Evolutionary conservation across 2,113 vertebrate genomes (phyloP), one percentile per base, ranked within the genome.

Genomic region (Lycaon pictus): DNA sequence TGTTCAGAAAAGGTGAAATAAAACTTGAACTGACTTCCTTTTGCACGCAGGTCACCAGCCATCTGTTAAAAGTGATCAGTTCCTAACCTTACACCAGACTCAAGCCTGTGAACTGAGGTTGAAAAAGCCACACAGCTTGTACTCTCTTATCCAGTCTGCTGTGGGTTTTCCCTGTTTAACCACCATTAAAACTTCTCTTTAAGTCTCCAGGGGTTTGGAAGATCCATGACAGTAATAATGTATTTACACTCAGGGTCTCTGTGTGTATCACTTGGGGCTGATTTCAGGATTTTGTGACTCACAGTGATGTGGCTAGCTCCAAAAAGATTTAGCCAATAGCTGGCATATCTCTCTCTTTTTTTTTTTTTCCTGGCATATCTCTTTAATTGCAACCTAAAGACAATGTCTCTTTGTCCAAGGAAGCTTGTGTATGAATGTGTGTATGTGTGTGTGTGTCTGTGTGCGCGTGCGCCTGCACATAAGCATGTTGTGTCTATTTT

Each of bases 61-160:
- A 98, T 89, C 97, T 97, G 97, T 96, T 97, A 35, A 92, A 96
- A 97, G 92, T 94, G 82, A 96, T 98, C 97, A 97, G 29, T 74
- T 48, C 97, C 96, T 85, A 58, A 55, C 56, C 60, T 51, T 37
- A 56, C 19, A 23, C 80, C 55, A 32, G 71, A 53, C 58, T 85
- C 92, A 65, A 62, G 76, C 84, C 87, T 56, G 48, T 93, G 89
- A 97, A 89, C 96, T 48, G 37, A 88, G 79, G 90, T 89, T 96
- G 95, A 77, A 93, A 97, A 96, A 93, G 77, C 84, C 71, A 58
- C 19, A 2, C 25, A 71, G 62, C 86, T 92, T 92, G 53, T 88
- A 83, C 84, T 65, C 35, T 60, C 88, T 63, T 63, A 43, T 55
- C 16, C 32, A 27, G 74, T 37, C 79, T 88, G 71, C 83, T 94